A percentile compares a stretch with the other conserved stretches of the same genome.
These are phyloP conservation scores for Lithophane semibrunnea DNA, from an alignment of 2,888 invertebrate species.

Conservation along the genomic window DNA sequence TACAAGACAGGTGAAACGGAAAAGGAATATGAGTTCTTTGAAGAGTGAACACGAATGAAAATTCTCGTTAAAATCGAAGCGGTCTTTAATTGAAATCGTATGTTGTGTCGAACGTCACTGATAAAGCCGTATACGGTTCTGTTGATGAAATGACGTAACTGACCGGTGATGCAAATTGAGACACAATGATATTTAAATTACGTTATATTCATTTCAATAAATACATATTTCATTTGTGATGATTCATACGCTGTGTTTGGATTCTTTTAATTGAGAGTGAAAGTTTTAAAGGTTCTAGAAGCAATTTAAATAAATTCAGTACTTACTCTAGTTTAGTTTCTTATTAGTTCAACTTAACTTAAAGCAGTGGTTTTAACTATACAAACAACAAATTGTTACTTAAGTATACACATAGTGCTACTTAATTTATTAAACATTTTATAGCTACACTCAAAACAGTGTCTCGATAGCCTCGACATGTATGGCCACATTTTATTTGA, in stretches of 20 bases:
- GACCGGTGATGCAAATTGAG: constrained; percentile 76
- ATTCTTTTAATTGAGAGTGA: constrained; percentile 33
- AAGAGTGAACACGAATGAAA: constrained; percentile 79
- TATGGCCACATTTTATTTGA: constrained; percentile 71
- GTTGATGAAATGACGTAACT: constrained; percentile 76
- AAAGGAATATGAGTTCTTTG: constrained; percentile 75
- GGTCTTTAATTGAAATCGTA: constrained; percentile 89
- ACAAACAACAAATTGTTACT: constrained; percentile 60
- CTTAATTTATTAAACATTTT: constrained; percentile 72
- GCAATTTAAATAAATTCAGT: constrained; percentile 10
- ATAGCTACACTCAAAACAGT: constrained; percentile 68
- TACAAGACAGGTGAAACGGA: constrained; percentile 61
- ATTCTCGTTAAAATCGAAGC: constrained; percentile 85
- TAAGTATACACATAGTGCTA: constrained; percentile 50
- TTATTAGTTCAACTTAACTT: not conserved
- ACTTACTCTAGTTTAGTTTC: not conserved
- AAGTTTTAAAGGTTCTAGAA: constrained; percentile 1
- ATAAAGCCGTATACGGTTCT: constrained; percentile 81
- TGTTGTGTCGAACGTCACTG: constrained; percentile 86
- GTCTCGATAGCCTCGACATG: constrained; percentile 67
- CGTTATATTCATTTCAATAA: constrained; percentile 39
- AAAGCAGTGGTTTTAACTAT: not conserved
- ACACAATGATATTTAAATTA: constrained; percentile 67
- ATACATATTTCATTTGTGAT: constrained; percentile 39
- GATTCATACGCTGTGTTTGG: constrained; percentile 28